phyloP scores from a whole-genome alignment of 2,113 vertebrate genomes.

The Orthonyx spaldingii region DNA sequence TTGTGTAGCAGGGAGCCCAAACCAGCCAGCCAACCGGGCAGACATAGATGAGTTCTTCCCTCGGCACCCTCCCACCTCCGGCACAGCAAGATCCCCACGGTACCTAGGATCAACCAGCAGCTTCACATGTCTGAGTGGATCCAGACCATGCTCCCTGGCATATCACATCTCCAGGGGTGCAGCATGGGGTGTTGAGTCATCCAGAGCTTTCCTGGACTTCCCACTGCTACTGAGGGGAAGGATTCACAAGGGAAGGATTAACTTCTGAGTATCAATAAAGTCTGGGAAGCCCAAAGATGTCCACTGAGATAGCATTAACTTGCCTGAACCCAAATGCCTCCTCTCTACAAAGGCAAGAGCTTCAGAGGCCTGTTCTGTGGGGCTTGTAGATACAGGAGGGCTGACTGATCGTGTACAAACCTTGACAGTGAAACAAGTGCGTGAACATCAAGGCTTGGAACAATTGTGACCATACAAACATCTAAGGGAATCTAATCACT shows the following conservation, averaged over 20 bases:
- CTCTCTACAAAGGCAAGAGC: background rate
- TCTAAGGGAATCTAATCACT: background rate
- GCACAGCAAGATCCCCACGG: rapidly evolving
- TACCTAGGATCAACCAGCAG: background rate
- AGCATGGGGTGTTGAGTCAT: background rate
- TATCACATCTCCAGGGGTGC: background rate
- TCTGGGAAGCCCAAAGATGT: background rate
- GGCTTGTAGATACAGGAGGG: background rate
- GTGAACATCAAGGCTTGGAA: background rate
- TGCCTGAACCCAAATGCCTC: background rate
- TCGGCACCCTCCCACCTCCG: rapidly evolving
- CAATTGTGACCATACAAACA: background rate
- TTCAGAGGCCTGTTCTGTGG: background rate
- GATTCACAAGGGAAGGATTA: background rate
- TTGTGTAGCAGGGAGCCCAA: background rate
- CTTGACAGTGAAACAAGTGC: background rate
- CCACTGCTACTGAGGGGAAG: background rate
- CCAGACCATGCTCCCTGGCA: rapidly evolving
- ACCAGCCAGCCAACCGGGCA: background rate
- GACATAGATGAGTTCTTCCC: background rate
- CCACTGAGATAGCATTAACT: background rate
- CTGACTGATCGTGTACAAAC: background rate
- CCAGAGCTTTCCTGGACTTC: background rate
- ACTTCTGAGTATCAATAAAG: background rate
- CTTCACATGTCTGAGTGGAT: background rate